phyloP scores from a whole-genome alignment of 2,113 vertebrate genomes.

The Zosterops japonicus region DNA sequence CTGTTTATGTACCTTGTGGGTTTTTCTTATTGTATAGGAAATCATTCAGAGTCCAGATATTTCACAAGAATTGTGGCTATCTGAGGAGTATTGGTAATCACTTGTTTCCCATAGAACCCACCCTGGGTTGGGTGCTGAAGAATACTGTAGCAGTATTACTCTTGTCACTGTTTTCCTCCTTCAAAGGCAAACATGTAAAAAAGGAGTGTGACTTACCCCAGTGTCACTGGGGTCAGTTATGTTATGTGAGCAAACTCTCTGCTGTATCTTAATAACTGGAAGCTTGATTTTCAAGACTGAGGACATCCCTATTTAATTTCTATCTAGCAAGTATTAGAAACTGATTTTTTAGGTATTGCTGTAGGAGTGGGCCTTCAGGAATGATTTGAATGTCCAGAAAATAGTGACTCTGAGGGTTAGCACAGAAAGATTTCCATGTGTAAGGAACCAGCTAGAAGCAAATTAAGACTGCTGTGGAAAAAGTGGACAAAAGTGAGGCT shows the following conservation, averaged over 20 bases:
- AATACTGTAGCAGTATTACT: background rate
- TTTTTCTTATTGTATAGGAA: background rate
- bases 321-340: background rate
- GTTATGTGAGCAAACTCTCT: background rate
- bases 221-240: background rate
- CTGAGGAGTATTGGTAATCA: background rate
- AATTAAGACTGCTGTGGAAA: background rate
- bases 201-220: background rate
- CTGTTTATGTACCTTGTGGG: background rate
- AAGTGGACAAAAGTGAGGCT: background rate
- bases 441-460: conserved; percentile 18
- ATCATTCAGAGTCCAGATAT: background rate
- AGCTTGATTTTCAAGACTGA: background rate
- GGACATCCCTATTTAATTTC: background rate
- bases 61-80: background rate
- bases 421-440: conserved; percentile 11
- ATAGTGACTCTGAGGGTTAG: conserved; percentile 4
- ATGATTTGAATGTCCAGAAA: conserved; percentile 19
- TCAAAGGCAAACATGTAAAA: background rate
- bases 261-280: background rate
- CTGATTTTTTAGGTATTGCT: background rate
- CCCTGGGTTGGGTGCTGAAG: background rate
- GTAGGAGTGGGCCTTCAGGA: conserved; percentile 12
- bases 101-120: conserved; percentile 15
- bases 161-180: background rate